Base-by-base conservation (phyloP, 2,113 vertebrate species). In the Sturnus vulgaris region DNA sequence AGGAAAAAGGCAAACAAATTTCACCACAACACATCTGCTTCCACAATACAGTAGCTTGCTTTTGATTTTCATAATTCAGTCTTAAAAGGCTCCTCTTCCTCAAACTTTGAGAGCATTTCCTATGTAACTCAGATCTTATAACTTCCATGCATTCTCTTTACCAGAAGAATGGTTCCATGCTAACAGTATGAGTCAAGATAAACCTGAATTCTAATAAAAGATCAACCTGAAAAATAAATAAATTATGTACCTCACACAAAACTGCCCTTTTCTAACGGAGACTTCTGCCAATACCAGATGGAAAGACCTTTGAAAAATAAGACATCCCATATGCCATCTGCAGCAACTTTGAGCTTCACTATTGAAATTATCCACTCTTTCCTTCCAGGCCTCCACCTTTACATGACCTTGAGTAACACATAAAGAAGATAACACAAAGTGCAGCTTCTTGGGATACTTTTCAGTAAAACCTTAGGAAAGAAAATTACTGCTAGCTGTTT, bases 251-350 rank as follows among this genome's bases (percentile, higher is more conserved):
- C 53, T 94, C 82, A 89, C 46, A 83, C 49, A 80, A 80, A 93
- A 92, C 37, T 94, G 92, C 86, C 93, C 93, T 96, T 96, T 96
- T 40, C 56, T 85, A 93, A 94, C 71, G 63, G 91, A 96, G 86
- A 82, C 46, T 91, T 94, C 87, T 95, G 92, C 95, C 93, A 96
- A 91, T 19, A 96, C 90, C 86, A 93, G 94, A 96, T 84, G 57
- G 95, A 94, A 96, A 96, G 96, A 96, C 93, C 91, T 97, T 95
- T 96, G 65, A 82, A 96, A 96, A 96, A 73, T 56, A 88, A 94
- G 80, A 66, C 73, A 70, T 37, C 90, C 93, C 93, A 95, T 95
- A 95, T 96, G 86, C 85, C 7, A 20, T 87, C 91, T 92, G 70
- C 61, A 64, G 68, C 60, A 93, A 90, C 56, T 70, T 86, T 16